Evolutionary conservation across 2,797 vertebrate genomes (phyloP), one percentile per base, ranked within the genome.

Genomic region (Pristis pectinata): DNA sequence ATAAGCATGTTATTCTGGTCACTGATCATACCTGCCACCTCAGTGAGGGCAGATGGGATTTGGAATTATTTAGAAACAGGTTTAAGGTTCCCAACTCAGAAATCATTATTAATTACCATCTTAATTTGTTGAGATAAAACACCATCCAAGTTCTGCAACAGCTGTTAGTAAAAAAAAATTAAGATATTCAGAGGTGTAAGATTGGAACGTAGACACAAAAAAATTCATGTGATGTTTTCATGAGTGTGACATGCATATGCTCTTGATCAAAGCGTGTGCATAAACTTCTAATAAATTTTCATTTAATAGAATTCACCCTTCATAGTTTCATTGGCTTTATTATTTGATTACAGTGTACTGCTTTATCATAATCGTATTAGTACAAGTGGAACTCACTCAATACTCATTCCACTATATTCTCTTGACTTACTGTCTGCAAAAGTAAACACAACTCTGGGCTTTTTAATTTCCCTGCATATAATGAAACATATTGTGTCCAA

Each of bases 201-300:
- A 24, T 53, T n/a, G 2, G 7, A 8, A 13, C 2, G 30, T 34
- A 59, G 53, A 67, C 89, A 93, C 44, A 49, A 11, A 30, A 13
- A 93, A 87, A 74, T 15, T 27, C n/a, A 37, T 19, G 30, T 11
- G 9, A 22, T 30, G 44, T 94, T 76, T 94, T 49, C 15, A 49
- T 19, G 5, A n/a, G 30, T 1, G 30, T 53, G 92, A 44, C 70
- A 70, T 34, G 67, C 91, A 93, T 6, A 93, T 93, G 41, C 41
- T 72, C 67, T 19, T 70, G 67, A 76, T 76, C 49, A 70, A 4
- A 8, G 70, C 44, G 19, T 53, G 30, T 13, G 34, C 11, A 41
- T 67, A 49, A 93, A 76, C 5, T 27, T 94, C 70, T 30, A 93
- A 56, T 74, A 93, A 34, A 41, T 94, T 74, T 94, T n/a, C 67